Conservation (phyloP, 2,888 invertebrate species). For the Hirtodrosophila histrioides region DNA sequence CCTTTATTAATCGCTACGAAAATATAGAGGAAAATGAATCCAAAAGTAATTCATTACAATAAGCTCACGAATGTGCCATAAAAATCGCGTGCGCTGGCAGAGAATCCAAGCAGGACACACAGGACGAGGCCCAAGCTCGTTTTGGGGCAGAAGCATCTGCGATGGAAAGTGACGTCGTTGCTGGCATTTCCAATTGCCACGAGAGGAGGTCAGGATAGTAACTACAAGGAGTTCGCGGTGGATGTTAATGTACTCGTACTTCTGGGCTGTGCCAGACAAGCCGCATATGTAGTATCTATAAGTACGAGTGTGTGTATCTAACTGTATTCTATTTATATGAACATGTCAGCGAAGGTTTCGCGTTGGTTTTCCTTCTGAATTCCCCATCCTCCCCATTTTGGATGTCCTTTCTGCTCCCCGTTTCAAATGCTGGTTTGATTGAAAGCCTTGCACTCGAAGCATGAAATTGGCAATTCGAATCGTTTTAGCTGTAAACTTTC, state of each 20-base stretch:
- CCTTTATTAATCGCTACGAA: too few species aligned
- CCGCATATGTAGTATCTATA: slow-evolving; percentile 10
- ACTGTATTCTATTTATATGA: slow-evolving; percentile 45
- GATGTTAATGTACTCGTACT: slow-evolving; percentile 49
- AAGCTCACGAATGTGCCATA: slow-evolving; percentile 83
- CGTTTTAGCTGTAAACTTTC: slow-evolving; percentile 78
- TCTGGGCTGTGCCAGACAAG: too few species aligned
- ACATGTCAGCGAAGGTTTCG: slow-evolving; percentile 44
- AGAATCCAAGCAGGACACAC: background rate
- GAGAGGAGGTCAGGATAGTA: slow-evolving; percentile 28
- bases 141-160: slow-evolving; percentile 25
- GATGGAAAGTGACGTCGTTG: slow-evolving; percentile 49
- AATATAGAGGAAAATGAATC: too few species aligned
- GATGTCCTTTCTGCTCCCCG: too few species aligned
- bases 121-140: background rate
- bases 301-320: slow-evolving; percentile 20
- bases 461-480: slow-evolving; percentile 80
- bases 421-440: slow-evolving; percentile 52
- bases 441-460: slow-evolving; percentile 71
- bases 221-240: slow-evolving; percentile 24
- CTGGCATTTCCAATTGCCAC: slow-evolving; percentile 53
- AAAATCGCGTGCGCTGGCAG: slow-evolving; percentile 70
- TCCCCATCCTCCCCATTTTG: background rate
- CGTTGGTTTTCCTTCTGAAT: background rate
- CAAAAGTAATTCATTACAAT: slow-evolving; percentile 83